These are phyloP conservation scores for Meda fulgida DNA, from an alignment of 2,797 vertebrate genomes.

Conservation along the genomic window DNA sequence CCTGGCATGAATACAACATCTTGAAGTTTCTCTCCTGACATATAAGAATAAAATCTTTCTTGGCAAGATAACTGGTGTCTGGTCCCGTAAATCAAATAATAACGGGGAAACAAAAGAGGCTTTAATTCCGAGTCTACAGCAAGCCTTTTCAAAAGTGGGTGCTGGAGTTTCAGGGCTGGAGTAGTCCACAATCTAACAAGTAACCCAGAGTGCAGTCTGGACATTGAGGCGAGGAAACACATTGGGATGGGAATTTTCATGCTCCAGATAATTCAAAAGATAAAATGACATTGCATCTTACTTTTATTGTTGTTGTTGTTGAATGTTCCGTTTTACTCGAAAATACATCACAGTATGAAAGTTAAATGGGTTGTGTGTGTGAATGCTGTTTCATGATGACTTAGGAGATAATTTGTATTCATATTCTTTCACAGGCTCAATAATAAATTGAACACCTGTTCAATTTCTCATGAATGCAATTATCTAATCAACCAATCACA, in stretches of 20 bases:
- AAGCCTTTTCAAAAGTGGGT: no score
- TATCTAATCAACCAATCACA: no score
- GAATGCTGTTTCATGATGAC: constrained; percentile 21
- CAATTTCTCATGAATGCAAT: no score
- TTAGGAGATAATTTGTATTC: neutral
- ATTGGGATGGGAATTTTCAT: neutral
- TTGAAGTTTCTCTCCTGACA: no score
- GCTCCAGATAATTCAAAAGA: neutral
- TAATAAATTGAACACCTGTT: no score
- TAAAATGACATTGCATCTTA: neutral
- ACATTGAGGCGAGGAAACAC: neutral
- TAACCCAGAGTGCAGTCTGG: neutral
- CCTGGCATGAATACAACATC: no score
- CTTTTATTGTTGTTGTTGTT: neutral
- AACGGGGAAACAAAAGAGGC: no score
- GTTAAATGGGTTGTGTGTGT: neutral
- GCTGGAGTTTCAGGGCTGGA: neutral
- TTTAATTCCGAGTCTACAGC: no score
- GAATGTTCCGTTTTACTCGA: neutral
- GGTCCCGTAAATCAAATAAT: no score
- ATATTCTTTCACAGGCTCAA: neutral
- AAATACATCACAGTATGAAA: neutral
- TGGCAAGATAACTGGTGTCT: no score
- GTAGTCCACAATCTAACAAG: neutral
- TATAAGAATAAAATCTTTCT: no score